A percentile compares a stretch with the other conserved stretches of the same genome.
These are phyloP conservation scores for Uropsilus gracilis DNA, from an alignment of 2,113 vertebrate species.

Conservation along the genomic window DNA sequence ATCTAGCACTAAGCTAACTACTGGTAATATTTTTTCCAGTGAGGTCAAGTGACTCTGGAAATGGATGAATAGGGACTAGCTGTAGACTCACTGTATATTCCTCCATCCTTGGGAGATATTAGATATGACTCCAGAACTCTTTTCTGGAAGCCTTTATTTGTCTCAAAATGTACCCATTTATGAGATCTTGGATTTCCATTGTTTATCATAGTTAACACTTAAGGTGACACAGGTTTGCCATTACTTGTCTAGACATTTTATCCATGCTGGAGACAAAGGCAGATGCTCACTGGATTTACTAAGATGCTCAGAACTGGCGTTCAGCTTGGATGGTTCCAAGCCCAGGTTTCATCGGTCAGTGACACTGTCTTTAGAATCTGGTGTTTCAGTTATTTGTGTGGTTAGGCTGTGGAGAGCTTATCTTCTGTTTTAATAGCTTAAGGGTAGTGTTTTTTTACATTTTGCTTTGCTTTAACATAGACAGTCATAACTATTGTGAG, in stretches of 20 bases:
- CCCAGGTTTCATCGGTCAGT: neutral
- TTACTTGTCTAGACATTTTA: neutral
- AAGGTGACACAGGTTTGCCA: neutral
- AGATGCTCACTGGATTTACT: neutral
- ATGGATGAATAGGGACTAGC: neutral
- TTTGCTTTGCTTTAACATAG: constrained; percentile 16
- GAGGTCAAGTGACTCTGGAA: neutral
- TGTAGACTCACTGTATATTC: neutral
- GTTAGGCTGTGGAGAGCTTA: neutral
- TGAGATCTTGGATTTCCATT: neutral
- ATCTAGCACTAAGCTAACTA: neutral
- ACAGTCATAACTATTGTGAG: neutral
- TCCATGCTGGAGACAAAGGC: neutral
- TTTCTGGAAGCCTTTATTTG: constrained; percentile 35
- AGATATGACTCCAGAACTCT: neutral
- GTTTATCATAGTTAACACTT: neutral
- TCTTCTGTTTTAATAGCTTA: neutral
- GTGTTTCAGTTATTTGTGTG: neutral
- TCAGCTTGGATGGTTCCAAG: neutral
- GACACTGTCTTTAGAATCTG: constrained; percentile 20
- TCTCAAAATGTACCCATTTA: neutral
- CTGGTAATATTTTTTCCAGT: neutral
- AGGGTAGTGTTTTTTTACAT: neutral
- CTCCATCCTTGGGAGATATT: neutral
- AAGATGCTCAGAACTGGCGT: neutral